phyloP scores from a whole-genome alignment of 1,140 invertebrate genomes.

The Steinernema feltiae region DNA sequence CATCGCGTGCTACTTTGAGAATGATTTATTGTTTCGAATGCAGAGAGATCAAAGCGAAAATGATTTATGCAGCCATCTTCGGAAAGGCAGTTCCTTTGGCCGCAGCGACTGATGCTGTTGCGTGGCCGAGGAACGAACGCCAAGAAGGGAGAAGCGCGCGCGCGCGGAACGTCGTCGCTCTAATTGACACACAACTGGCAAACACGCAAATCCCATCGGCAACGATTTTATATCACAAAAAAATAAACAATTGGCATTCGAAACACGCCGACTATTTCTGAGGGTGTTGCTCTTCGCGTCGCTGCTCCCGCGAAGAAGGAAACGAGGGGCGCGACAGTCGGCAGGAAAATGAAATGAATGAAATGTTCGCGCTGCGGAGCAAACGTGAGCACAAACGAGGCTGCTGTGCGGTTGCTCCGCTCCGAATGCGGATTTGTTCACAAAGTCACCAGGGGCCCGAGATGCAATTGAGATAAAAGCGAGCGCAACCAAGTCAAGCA shows the following conservation, averaged over 20 bases:
- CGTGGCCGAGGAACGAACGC: too few relatives aligned
- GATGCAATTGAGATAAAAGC: conserved; percentile 15
- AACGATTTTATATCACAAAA: not conserved
- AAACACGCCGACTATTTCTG: not conserved
- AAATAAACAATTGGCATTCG: conserved; percentile 13
- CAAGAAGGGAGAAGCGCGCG: too few relatives aligned
- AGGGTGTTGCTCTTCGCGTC: too few relatives aligned
- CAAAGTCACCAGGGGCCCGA: conserved; percentile 10
- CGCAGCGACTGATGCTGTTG: too few relatives aligned
- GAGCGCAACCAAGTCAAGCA: conserved; percentile 10
- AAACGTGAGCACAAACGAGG: not conserved
- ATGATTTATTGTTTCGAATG: conserved; percentile 6
- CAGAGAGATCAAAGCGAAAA: conserved; percentile 7
- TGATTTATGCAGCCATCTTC: conserved; percentile 8
- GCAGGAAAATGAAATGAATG: not conserved
- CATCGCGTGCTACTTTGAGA: not conserved
- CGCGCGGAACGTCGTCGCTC: not conserved
- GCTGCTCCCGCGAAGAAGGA: not conserved
- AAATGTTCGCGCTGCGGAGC: conserved; percentile 5
- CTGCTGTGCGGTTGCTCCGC: too few relatives aligned
- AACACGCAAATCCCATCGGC: not conserved
- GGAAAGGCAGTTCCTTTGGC: not conserved
- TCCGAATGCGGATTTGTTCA: not conserved
- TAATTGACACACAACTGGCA: not conserved
- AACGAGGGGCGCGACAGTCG: not conserved